phyloP scores from a whole-genome alignment of 35 echinoderm and acorn worm genomes.

The Strongylocentrotus purpuratus region DNA sequence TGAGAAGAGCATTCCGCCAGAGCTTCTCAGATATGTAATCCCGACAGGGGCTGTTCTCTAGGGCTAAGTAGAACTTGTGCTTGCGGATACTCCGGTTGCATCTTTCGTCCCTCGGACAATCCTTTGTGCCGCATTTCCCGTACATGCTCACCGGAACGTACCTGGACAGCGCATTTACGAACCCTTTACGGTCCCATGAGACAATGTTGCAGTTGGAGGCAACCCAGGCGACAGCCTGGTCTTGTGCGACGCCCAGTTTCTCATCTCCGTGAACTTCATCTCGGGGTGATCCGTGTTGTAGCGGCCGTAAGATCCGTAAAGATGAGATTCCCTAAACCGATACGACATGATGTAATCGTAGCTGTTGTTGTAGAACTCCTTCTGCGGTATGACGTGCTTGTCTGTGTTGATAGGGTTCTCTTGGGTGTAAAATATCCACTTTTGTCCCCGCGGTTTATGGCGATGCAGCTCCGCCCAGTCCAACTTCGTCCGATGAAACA shows the following conservation, averaged over 20 bases:
- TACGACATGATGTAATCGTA: constrained; percentile 51
- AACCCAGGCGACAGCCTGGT: constrained; percentile 69
- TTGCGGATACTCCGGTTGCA: constrained; percentile 47
- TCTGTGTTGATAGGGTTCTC: neutral
- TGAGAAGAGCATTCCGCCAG: constrained; percentile 63
- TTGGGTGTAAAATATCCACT: constrained; percentile 44
- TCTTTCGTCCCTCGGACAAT: constrained; percentile 24
- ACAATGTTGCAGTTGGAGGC: constrained; percentile 55
- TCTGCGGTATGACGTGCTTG: constrained; percentile 14
- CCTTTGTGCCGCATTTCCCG: constrained; percentile 49
- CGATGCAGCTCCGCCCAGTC: constrained; percentile 25
- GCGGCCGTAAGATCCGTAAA: constrained; percentile 32
- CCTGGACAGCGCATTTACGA: constrained; percentile 41
- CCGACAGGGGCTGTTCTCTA: constrained; percentile 64
- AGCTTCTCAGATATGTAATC: constrained; percentile 80
- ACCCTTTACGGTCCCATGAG: constrained; percentile 53
- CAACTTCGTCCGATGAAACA: constrained; percentile 30
- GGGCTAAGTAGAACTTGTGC: constrained; percentile 70
- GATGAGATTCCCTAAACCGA: neutral
- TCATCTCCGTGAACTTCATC: neutral
- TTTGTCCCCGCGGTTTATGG: neutral
- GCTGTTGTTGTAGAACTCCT: constrained; percentile 22
- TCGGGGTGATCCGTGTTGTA: constrained; percentile 18
- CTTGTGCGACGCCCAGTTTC: constrained; percentile 52
- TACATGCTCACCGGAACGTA: constrained; percentile 54